These are phyloP conservation scores for Pecten maximus DNA, from an alignment of 2,888 invertebrate genomes.

Conservation along the genomic window DNA sequence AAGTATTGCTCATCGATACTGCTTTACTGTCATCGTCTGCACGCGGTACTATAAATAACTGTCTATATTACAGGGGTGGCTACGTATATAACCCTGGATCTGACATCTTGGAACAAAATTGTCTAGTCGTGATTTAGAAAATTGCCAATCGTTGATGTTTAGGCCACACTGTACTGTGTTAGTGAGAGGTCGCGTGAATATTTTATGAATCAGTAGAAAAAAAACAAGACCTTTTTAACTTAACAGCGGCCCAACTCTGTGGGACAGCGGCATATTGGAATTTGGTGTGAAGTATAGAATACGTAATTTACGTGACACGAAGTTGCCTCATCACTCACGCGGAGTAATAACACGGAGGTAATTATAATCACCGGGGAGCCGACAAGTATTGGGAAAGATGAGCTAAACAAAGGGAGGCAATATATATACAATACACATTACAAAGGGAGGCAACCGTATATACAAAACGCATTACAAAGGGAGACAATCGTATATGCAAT, in stretches of 20 bases:
- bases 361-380: neutral
- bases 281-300: neutral
- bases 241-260: neutral
- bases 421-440: no score
- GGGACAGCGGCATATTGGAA: neutral
- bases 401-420: neutral
- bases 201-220: neutral
- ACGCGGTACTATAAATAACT: neutral
- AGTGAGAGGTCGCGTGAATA: neutral
- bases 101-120: neutral
- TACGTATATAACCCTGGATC: neutral
- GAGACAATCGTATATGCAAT: no score
- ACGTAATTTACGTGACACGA: neutral
- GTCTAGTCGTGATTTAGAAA: neutral
- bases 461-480: no score
- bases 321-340: neutral
- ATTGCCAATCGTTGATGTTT: constrained; percentile 6
- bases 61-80: neutral
- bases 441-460: neutral
- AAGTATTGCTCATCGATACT: neutral
- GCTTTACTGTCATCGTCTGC: neutral
- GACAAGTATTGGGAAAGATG: neutral
- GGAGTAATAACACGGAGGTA: neutral
- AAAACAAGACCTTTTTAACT: neutral
- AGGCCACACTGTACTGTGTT: neutral